Evolutionary conservation across 2,113 vertebrate species (phyloP).

Genomic region (Malurus melanocephalus): DNA sequence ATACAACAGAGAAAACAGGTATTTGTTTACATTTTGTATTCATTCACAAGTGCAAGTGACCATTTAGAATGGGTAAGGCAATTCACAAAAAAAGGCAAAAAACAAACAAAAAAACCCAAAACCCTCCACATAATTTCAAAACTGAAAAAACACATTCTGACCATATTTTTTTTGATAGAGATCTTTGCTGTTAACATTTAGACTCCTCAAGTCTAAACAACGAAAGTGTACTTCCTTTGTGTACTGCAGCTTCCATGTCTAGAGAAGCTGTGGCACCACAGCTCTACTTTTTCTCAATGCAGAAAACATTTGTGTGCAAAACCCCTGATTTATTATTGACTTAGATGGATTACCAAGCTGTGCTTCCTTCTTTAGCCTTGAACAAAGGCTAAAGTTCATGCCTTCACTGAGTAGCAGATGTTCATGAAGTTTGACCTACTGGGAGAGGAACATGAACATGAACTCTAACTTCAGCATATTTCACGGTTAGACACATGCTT

Average conservation of each 20-base stretch:
- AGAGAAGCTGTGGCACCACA: background rate
- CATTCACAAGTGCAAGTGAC: background rate
- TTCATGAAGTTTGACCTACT: constrained; percentile 49
- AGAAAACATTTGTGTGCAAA: constrained; percentile 10
- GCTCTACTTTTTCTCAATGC: background rate
- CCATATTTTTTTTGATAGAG: background rate
- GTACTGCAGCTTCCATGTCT: background rate
- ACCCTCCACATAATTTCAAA: background rate
- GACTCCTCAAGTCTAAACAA: background rate
- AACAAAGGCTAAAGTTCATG: constrained; percentile 55
- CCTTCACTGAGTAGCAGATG: constrained; percentile 45
- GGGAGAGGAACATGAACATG: constrained; percentile 37
- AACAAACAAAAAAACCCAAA: background rate
- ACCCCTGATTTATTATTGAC: constrained; percentile 47
- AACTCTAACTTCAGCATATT: constrained; percentile 32
- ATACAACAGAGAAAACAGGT: background rate
- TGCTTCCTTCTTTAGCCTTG: constrained; percentile 47
- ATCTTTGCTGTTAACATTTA: background rate
- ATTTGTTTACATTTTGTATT: background rate
- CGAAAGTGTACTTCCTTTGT: background rate
- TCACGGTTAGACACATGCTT: background rate
- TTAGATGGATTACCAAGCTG: constrained; percentile 49
- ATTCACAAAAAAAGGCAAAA: background rate
- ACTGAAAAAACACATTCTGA: background rate
- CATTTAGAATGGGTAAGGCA: background rate